phyloP scores from a whole-genome alignment of 35 echinoderm and acorn worm genomes.

The Hemicentrotus pulcherrimus region DNA sequence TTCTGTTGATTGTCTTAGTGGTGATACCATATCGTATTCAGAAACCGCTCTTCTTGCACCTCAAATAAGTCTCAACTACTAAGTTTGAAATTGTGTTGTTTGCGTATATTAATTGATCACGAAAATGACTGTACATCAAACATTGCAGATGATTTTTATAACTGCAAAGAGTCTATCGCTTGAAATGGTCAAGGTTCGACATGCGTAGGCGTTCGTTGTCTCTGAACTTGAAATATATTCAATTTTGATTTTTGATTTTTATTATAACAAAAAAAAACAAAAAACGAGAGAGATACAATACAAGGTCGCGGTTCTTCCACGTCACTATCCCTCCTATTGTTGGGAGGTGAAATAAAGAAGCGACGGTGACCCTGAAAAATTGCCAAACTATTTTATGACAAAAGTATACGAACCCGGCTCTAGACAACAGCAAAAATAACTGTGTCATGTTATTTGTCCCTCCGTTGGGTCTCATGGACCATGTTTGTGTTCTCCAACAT shows the following conservation, averaged over 20 bases:
- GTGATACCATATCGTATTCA: too few species aligned
- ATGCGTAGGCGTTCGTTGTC: not conserved
- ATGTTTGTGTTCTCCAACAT: not conserved
- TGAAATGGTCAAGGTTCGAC: not conserved
- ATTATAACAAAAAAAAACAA: not conserved
- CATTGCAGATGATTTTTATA: too few species aligned
- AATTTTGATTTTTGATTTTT: not conserved
- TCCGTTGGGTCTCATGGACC: not conserved
- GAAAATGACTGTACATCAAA: too few species aligned
- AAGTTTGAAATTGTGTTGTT: too few species aligned
- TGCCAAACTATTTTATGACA: not conserved
- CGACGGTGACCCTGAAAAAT: not conserved
- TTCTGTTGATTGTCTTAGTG: too few species aligned
- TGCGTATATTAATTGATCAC: too few species aligned
- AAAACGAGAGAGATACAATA: not conserved
- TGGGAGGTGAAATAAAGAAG: not conserved
- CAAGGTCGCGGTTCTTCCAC: not conserved
- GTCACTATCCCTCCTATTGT: not conserved
- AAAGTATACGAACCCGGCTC: not conserved
- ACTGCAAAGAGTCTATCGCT: not conserved
- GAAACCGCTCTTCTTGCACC: too few species aligned
- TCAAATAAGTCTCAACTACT: too few species aligned
- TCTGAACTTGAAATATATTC: not conserved
- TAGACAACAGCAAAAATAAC: constrained; percentile 17
- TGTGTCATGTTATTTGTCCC: not conserved